Conservation (phyloP, 2,113 vertebrate species). For the Apus apus region DNA sequence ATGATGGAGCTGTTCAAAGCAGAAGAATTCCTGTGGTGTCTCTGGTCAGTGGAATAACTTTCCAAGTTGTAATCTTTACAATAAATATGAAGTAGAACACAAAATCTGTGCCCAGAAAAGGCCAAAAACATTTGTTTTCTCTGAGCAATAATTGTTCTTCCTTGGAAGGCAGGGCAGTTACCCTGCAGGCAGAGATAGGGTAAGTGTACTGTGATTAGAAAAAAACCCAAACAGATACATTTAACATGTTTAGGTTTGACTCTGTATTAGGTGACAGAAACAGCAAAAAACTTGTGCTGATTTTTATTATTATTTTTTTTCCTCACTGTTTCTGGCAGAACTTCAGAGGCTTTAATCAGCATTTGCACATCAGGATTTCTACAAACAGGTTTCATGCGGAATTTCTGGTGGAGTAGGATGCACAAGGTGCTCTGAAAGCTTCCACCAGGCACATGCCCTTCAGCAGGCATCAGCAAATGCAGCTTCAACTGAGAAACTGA, state of each 20-base stretch:
- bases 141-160: background rate
- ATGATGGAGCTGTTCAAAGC: background rate
- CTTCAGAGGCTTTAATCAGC: background rate
- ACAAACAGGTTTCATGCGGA: background rate
- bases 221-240: background rate
- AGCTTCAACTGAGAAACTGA: background rate
- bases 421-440: background rate
- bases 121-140: background rate
- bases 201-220: background rate
- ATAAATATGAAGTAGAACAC: background rate
- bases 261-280: background rate
- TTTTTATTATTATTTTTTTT: background rate
- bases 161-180: background rate
- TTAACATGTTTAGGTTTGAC: background rate
- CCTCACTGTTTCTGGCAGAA: background rate
- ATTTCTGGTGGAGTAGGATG: background rate
- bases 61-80: background rate
- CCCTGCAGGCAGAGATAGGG: background rate
- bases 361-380: background rate
- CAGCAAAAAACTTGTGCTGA: background rate
- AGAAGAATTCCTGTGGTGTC: background rate
- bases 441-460: background rate
- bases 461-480: background rate
- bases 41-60: background rate
- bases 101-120: background rate